phyloP scores from a whole-genome alignment of 2,888 invertebrate species.

The Hoplodrina ambigua region DNA sequence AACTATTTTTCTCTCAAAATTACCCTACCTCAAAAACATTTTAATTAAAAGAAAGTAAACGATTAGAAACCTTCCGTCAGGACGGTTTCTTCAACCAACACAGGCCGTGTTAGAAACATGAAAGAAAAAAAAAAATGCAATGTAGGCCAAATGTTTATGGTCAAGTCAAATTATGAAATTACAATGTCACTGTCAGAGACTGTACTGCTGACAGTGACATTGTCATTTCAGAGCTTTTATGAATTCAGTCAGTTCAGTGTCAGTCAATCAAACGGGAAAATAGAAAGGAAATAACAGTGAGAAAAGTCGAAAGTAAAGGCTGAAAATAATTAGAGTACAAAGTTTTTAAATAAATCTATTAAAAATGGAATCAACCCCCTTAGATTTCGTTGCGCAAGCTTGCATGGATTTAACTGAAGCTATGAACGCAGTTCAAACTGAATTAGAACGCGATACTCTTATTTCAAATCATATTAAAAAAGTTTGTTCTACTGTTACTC shows the following conservation, averaged over 20 bases:
- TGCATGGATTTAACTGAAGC: slow-evolving; percentile 90
- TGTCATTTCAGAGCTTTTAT: too few species aligned
- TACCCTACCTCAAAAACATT: too few species aligned
- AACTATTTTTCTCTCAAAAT: not conserved
- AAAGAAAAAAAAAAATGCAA: not conserved
- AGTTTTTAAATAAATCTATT: not conserved
- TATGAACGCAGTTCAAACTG: slow-evolving; percentile 74
- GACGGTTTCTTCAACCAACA: too few species aligned
- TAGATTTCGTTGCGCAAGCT: slow-evolving; percentile 87
- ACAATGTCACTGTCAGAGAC: slow-evolving; percentile 2
- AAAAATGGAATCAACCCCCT: slow-evolving; percentile 81
- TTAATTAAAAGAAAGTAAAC: too few species aligned
- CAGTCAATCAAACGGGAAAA: slow-evolving; percentile 35
- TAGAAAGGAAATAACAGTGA: not conserved
- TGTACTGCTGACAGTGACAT: too few species aligned
- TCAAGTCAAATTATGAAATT: not conserved
- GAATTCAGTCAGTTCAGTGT: slow-evolving; percentile 22
- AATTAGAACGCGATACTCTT: slow-evolving; percentile 85
- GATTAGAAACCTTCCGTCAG: too few species aligned
- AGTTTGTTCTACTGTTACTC: slow-evolving; percentile 78
- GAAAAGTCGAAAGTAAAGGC: slow-evolving; percentile 7
- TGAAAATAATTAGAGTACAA: slow-evolving; percentile 6
- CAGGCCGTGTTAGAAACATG: too few species aligned
- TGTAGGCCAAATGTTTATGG: not conserved
- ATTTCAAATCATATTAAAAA: slow-evolving; percentile 90